Conservation (phyloP, 1,140 invertebrate genomes). For the Bursaphelenchus mucronatus region DNA sequence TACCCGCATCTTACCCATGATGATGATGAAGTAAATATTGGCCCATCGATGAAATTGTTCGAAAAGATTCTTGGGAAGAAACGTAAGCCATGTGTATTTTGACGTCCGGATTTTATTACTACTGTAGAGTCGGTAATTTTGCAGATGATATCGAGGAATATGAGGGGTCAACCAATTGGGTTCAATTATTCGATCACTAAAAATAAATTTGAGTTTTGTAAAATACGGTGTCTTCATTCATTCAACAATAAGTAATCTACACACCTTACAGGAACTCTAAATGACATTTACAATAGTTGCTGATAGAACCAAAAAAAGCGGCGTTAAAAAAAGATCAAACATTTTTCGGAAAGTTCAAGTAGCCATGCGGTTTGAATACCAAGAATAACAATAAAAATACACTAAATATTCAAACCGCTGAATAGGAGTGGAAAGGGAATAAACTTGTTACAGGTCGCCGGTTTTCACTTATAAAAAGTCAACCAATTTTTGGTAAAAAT, state of each 20-base stretch:
- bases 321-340: no score
- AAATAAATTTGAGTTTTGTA: neutral
- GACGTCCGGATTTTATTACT: conserved; percentile 83
- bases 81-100: conserved; percentile 87
- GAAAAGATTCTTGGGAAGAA: conserved; percentile 89
- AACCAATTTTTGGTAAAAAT: neutral
- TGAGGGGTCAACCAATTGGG: conserved; percentile 27
- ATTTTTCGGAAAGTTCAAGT: no score
- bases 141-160: conserved; percentile 69
- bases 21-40: conserved; percentile 95
- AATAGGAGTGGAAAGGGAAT: no score
- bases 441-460: neutral
- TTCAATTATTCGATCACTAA: conserved; percentile 30
- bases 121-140: conserved; percentile 72
- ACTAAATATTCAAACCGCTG: no score
- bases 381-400: no score
- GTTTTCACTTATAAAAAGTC: neutral
- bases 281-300: no score
- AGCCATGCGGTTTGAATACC: no score
- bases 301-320: no score
- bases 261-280: no score
- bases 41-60: conserved; percentile 81
- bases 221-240: no score
- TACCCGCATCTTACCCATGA: conserved; percentile 71
- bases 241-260: no score